phyloP scores from a whole-genome alignment of 2,113 vertebrate genomes.

The Rhadina sibilatrix region DNA sequence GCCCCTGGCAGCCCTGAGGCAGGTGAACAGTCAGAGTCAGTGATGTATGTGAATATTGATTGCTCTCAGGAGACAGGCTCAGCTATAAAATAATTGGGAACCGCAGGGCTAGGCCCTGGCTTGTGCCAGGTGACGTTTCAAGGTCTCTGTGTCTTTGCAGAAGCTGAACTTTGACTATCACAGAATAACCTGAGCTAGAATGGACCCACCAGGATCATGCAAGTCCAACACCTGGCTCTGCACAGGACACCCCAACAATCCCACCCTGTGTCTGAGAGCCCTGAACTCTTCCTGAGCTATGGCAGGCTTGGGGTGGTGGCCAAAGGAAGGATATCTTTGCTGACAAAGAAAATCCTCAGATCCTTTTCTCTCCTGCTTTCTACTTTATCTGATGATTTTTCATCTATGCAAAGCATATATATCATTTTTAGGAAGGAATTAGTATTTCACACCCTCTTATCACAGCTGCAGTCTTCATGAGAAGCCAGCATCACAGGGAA shows the following conservation, averaged over 20 bases:
- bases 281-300: not conserved
- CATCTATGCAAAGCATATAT: not conserved
- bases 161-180: not conserved
- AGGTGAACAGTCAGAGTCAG: not conserved
- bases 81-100: not conserved
- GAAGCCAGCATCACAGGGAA: fast-evolving
- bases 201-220: not conserved
- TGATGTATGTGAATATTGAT: not conserved
- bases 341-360: not conserved
- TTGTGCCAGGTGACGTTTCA: not conserved
- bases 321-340: not conserved
- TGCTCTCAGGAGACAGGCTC: not conserved
- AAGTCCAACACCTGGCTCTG: not conserved
- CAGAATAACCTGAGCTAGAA: not conserved
- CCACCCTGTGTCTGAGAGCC: not conserved
- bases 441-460: not conserved
- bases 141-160: not conserved
- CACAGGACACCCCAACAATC: not conserved
- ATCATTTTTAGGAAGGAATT: not conserved
- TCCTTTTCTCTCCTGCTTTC: not conserved
- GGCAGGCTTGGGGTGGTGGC: not conserved
- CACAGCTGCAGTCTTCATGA: not conserved
- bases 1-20: not conserved
- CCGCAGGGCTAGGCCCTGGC: not conserved
- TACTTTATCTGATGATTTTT: not conserved